Percentiles rank a stretch among this genome's conserved stretches.
Conservation (phyloP, 2,888 invertebrate species). For the Bembecia ichneumoniformis region DNA sequence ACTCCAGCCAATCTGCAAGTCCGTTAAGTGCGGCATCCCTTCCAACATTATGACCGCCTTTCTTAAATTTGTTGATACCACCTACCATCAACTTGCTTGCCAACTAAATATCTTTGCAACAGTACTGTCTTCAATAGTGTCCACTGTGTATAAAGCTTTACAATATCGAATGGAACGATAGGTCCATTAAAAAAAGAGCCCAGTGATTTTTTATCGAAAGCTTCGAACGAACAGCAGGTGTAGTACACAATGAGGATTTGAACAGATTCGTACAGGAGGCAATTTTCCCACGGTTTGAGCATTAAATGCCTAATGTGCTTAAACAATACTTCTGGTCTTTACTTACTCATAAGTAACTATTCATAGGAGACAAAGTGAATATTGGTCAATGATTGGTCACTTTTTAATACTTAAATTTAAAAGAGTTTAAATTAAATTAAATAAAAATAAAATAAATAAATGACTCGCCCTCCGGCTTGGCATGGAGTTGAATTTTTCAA, state of each 20-base stretch:
- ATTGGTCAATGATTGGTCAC: background rate
- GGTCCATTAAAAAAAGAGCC: slow-evolving; percentile 54
- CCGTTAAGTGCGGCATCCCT: too few relatives aligned
- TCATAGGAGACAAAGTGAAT: background rate
- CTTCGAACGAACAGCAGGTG: slow-evolving; percentile 70
- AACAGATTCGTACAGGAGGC: slow-evolving; percentile 67
- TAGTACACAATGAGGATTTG: slow-evolving; percentile 65
- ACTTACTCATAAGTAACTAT: background rate
- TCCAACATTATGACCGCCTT: too few relatives aligned
- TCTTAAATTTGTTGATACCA: too few relatives aligned
- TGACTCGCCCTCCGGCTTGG: too few relatives aligned
- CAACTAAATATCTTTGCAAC: background rate
- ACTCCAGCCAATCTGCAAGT: too few relatives aligned
- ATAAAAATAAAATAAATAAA: background rate
- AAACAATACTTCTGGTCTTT: slow-evolving; percentile 10
- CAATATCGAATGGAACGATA: slow-evolving; percentile 47
- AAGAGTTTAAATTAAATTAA: background rate
- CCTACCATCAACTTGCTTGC: too few relatives aligned
- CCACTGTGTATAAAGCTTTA: slow-evolving; percentile 20
- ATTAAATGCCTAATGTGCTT: slow-evolving; percentile 32
- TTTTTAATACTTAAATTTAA: background rate
- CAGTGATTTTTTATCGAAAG: slow-evolving; percentile 64
- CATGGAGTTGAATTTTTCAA: too few relatives aligned
- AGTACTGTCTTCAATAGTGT: background rate
- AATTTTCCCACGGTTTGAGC: slow-evolving; percentile 67